Conservation (phyloP, 2,888 invertebrate genomes). For the Epirrhoe tristata region DNA sequence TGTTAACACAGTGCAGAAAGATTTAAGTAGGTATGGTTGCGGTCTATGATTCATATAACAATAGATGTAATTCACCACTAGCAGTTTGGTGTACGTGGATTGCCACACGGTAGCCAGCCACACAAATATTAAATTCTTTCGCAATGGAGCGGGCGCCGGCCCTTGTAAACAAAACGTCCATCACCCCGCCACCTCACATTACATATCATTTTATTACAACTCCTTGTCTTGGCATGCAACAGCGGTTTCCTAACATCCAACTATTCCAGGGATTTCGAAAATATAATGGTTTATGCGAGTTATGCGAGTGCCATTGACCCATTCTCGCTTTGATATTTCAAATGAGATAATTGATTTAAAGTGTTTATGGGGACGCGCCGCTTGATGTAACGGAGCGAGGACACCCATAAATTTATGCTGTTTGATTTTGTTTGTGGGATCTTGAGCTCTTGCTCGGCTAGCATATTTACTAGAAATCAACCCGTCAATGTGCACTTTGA, state of each 20-base stretch:
- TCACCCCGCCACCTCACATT: slow-evolving; percentile 53
- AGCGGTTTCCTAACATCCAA: slow-evolving; percentile 61
- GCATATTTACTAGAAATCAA: slow-evolving; percentile 18
- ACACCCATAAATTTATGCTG: slow-evolving; percentile 40
- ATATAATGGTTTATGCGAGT: slow-evolving; percentile 57
- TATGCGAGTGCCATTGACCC: slow-evolving; percentile 70
- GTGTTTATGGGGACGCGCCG: slow-evolving; percentile 42
- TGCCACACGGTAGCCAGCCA: slow-evolving; percentile 57
- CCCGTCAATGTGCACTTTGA: slow-evolving; percentile 35
- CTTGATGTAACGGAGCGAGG: slow-evolving; percentile 50
- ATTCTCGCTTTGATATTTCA: slow-evolving; percentile 56
- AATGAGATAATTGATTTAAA: slow-evolving; percentile 47
- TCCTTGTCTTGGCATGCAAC: slow-evolving; percentile 68
- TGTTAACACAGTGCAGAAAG: slow-evolving; percentile 36
- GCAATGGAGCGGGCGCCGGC: slow-evolving; percentile 55
- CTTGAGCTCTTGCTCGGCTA: slow-evolving; percentile 20
- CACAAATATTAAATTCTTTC: slow-evolving; percentile 62
- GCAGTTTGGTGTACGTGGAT: slow-evolving; percentile 57
- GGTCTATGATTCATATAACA: slow-evolving; percentile 54
- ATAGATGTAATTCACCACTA: slow-evolving; percentile 47
- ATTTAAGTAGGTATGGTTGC: slow-evolving; percentile 34
- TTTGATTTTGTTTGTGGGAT: slow-evolving; percentile 32
- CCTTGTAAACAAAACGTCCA: slow-evolving; percentile 71
- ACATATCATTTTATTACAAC: slow-evolving; percentile 60
- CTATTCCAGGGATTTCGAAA: slow-evolving; percentile 62